phyloP scores from a whole-genome alignment of 2,797 vertebrate species.

The Nannoperca obscura region DNA sequence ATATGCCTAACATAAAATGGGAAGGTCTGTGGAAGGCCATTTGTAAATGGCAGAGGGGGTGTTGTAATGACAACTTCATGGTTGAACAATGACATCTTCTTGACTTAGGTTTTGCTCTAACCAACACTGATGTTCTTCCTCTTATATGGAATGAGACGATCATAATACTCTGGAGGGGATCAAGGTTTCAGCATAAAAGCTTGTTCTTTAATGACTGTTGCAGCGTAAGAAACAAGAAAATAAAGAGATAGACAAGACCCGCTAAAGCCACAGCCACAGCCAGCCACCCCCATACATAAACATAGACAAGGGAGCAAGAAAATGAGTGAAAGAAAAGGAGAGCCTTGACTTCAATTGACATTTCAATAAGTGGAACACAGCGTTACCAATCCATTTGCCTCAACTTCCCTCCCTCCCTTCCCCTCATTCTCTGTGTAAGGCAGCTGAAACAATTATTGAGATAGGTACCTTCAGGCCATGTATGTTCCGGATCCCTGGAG shows the following conservation, averaged over 20 bases:
- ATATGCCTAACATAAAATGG: conserved; percentile 74
- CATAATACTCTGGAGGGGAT: conserved; percentile 53
- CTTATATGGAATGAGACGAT: conserved; percentile 57
- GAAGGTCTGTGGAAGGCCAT: conserved; percentile 65
- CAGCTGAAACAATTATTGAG: conserved; percentile 98
- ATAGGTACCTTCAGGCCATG: conserved; percentile 99
- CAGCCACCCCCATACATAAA: conserved; percentile 66
- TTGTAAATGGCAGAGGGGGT: conserved; percentile 58
- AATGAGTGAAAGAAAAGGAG: conserved; percentile 81
- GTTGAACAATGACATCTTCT: conserved; percentile 66
- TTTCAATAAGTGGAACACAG: conserved; percentile 99
- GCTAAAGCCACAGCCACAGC: conserved; percentile 35
- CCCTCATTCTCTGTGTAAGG: conserved; percentile 71
- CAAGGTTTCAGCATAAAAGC: conserved; percentile 43
- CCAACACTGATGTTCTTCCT: conserved; percentile 41
- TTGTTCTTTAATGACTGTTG: conserved; percentile 47
- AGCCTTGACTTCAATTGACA: conserved; percentile 98
- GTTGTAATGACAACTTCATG: conserved; percentile 79
- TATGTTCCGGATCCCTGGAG: conserved; percentile 99
- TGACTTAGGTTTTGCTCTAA: conserved; percentile 58
- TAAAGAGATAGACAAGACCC: neutral
- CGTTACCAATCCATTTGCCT: conserved; percentile 94
- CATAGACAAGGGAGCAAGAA: conserved; percentile 66
- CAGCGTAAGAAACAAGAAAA: conserved; percentile 37
- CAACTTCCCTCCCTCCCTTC: conserved; percentile 83